Evolutionary conservation across 2,797 vertebrate species (phyloP), one percentile per base, ranked within the genome.

Genomic region (Coreius guichenoti): DNA sequence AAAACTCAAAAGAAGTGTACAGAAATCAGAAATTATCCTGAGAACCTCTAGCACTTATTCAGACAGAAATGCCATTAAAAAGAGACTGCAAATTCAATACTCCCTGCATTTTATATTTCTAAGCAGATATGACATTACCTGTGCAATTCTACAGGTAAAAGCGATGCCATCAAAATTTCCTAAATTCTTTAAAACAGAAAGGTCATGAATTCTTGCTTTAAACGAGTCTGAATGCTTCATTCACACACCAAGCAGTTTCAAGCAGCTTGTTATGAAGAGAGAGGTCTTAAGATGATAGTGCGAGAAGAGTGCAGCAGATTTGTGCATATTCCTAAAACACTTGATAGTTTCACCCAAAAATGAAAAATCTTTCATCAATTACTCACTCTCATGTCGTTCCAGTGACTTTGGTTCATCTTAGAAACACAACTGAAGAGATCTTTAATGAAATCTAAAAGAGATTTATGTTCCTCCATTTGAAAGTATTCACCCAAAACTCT

Each of bases 91-190:
- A 68, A 75, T 76, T 14, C 14, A 29, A 19, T 19, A 51, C 39
- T 33, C 19, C 3, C 4, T 39, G 36, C 63, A 31, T 19, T 83
- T 65, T 67, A 19, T 26, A 68, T 76, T 83, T 76, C 23, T 31
- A 68, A 49, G 26, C 19, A 80, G 54, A 39, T n/a, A 45, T 79
- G 58, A 14, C 39, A 29, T 45, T 31, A 65, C 29, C 19, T 54
- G n/a, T 84, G 33, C 14, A 26, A 29, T 74, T 61, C 23, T 81
- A 13, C 21, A 74, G 63, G 23, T 12, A 31, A 67, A 84, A 43
- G 17, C 4, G 1, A 3, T 58, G 47, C 5, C 33, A 58, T 78
- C 19, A 45, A 19, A 45, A 77, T 75, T 23, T 43, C 73, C 8
- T n/a, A n/a, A 68, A 61, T 36, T 78, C 5, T 70, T 58, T 5